Evolutionary conservation across 2,113 vertebrate genomes (phyloP).

Genomic region (Stigmatopora argus): DNA sequence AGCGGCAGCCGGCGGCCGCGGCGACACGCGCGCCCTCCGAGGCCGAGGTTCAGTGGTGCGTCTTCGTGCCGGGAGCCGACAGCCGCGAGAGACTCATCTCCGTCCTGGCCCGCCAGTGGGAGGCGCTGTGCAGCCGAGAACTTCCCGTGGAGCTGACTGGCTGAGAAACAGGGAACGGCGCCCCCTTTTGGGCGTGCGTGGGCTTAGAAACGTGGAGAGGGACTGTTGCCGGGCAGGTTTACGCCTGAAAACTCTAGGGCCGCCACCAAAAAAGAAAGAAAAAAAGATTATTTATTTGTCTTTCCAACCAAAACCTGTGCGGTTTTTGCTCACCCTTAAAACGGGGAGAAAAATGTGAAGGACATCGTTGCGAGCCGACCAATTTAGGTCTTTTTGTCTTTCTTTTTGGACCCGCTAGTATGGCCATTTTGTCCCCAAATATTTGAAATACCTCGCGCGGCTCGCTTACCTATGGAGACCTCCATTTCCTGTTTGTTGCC

Average conservation of each 20-base stretch:
- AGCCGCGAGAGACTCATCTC: conserved; percentile 91
- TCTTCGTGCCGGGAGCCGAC: conserved; percentile 90
- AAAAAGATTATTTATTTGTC: background rate
- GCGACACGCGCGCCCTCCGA: conserved; percentile 36
- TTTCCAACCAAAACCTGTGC: background rate
- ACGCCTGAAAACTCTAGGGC: background rate
- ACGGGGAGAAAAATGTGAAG: too few species aligned
- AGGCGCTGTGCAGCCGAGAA: conserved; percentile 87
- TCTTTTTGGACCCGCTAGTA: background rate
- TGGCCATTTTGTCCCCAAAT: background rate
- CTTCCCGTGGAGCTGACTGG: conserved; percentile 93
- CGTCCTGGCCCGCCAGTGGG: conserved; percentile 91
- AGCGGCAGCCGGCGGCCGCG: conserved; percentile 34
- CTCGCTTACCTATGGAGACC: too few species aligned
- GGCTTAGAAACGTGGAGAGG: background rate
- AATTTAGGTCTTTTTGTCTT: too few species aligned
- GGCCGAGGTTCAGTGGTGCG: conserved; percentile 87
- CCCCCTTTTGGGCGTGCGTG: background rate
- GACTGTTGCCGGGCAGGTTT: background rate
- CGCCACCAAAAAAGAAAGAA: background rate
- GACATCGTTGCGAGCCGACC: too few species aligned
- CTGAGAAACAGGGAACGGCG: background rate
- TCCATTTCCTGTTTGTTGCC: background rate
- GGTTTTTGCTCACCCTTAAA: background rate
- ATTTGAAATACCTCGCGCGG: too few species aligned